Conservation (phyloP, 2,797 vertebrate species). For the Masticophis lateralis region DNA sequence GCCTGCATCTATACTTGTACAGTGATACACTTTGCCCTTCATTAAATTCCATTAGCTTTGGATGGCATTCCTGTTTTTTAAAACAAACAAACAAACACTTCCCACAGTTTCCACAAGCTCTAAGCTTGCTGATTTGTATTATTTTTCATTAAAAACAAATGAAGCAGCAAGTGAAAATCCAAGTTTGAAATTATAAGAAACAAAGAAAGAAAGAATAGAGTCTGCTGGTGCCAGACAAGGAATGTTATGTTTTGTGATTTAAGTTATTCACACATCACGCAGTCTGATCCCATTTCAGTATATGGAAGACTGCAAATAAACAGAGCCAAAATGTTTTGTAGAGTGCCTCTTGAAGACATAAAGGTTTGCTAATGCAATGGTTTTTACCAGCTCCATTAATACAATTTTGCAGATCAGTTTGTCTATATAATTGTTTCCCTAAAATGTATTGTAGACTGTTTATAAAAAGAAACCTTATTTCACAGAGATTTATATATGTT, state of each 20-base stretch:
- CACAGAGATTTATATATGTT: background rate
- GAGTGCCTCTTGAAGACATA: background rate
- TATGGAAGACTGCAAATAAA: slow-evolving; percentile 17
- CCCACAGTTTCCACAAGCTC: slow-evolving; percentile 46
- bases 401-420: slow-evolving; percentile 37
- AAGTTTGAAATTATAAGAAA: background rate
- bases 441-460: background rate
- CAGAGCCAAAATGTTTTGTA: slow-evolving; percentile 19
- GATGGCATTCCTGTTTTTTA: slow-evolving; percentile 46
- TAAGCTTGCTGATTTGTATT: slow-evolving; percentile 28
- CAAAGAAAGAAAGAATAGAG: slow-evolving; percentile 34
- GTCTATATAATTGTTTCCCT: slow-evolving; percentile 28
- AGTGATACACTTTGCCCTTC: slow-evolving; percentile 24
- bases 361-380: slow-evolving; percentile 24
- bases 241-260: background rate
- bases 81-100: slow-evolving; percentile 3
- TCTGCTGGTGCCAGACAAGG: slow-evolving; percentile 22
- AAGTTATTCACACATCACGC: slow-evolving; percentile 11
- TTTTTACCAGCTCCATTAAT: slow-evolving; percentile 12
- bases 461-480: slow-evolving; percentile 25
- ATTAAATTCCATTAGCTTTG: background rate
- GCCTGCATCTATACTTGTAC: slow-evolving; percentile 28
- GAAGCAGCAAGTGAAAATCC: slow-evolving; percentile 18
- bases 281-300: slow-evolving; percentile 36
- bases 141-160: background rate